These are phyloP conservation scores for Onychomys leucogaster DNA, from an alignment of 2,797 vertebrate species.

Conservation along the genomic window DNA sequence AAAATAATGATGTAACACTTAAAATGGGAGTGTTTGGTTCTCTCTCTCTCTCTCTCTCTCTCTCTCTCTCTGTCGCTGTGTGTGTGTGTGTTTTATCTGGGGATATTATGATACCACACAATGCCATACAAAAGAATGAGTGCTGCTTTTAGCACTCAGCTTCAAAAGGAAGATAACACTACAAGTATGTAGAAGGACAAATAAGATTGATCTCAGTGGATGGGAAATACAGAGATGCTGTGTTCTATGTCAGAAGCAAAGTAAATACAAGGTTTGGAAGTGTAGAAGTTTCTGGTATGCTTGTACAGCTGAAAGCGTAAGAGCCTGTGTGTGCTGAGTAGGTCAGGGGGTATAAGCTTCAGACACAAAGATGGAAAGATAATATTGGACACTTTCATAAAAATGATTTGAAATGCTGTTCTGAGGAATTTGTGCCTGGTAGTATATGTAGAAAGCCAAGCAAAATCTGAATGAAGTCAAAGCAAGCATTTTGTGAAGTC, in stretches of 20 bases:
- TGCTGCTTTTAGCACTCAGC: neutral
- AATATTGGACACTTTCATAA: neutral
- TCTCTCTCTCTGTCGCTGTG: neutral
- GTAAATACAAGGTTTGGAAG: neutral
- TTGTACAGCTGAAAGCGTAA: neutral
- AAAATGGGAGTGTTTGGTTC: neutral
- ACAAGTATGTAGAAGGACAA: neutral
- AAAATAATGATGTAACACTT: neutral
- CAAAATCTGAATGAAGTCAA: neutral
- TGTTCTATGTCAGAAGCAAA: neutral
- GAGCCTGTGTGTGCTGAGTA: neutral
- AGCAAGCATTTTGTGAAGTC: neutral
- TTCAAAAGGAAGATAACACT: neutral
- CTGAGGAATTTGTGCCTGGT: neutral
- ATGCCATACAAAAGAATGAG: neutral
- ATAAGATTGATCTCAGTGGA: neutral
- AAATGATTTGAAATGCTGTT: neutral
- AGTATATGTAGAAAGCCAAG: neutral
- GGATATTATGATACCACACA: neutral
- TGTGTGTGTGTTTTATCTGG: no score
- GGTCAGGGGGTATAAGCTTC: neutral
- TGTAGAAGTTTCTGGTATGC: neutral
- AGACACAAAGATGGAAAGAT: conserved; percentile 16
- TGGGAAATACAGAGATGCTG: neutral
- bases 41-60: neutral